These are phyloP conservation scores for Mus spicilegus DNA, from an alignment of 2,113 vertebrate genomes.

Conservation along the genomic window DNA sequence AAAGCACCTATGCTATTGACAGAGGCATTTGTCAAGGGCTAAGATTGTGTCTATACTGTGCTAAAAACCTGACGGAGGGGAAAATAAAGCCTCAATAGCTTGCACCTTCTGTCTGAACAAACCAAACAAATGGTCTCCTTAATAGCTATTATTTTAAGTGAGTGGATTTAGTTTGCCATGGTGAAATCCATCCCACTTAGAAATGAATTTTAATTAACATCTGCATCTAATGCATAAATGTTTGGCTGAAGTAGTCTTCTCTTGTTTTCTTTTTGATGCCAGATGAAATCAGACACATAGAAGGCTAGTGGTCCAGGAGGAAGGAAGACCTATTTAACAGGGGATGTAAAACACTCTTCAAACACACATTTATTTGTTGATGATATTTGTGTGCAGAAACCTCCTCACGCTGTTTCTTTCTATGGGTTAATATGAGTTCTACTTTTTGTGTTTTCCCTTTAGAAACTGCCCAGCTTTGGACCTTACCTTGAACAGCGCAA, in stretches of 20 bases:
- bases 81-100: conserved; percentile 32
- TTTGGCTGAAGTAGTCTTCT: background rate
- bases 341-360: background rate
- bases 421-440: background rate
- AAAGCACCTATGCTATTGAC: conserved; percentile 66
- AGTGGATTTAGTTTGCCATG: conserved; percentile 1
- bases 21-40: conserved; percentile 70
- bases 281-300: background rate
- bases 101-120: conserved; percentile 54
- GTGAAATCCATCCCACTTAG: conserved; percentile 28
- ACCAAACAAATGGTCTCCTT: conserved; percentile 44
- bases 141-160: conserved; percentile 56
- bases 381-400: background rate
- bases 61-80: conserved; percentile 62
- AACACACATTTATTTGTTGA: background rate
- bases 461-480: conserved; percentile 94
- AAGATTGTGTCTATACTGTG: conserved; percentile 47
- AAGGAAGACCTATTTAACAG: background rate
- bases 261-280: background rate
- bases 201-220: conserved; percentile 66
- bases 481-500: conserved; percentile 91
- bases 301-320: background rate
- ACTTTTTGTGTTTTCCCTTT: conserved; percentile 68
- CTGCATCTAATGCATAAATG: background rate
- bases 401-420: background rate